Conservation (phyloP, 2,888 invertebrate genomes). For the Shargacucullia verbasci region DNA sequence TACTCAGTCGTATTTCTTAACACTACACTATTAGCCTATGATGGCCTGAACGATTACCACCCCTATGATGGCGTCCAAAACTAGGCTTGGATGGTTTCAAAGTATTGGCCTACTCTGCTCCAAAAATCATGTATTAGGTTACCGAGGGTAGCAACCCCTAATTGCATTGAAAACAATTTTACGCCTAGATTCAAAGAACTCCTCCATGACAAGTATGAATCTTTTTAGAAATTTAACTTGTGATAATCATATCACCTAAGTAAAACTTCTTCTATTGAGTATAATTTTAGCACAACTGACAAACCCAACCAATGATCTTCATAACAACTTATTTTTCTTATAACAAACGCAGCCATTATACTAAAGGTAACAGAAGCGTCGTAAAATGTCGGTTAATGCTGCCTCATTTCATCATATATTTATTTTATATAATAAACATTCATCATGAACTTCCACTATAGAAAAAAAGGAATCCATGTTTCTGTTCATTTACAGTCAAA, state of each 20-base stretch:
- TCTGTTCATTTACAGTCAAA: too few relatives aligned
- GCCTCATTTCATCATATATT: too few relatives aligned
- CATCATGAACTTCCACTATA: too few relatives aligned
- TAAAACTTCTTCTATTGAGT: background rate
- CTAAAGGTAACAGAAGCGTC: conserved; percentile 18
- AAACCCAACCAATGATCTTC: conserved; percentile 8
- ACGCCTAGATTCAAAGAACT: too few relatives aligned
- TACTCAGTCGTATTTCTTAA: conserved; percentile 1
- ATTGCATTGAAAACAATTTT: too few relatives aligned
- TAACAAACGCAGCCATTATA: conserved; percentile 14
- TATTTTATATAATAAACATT: conserved; percentile 27
- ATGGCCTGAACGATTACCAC: background rate
- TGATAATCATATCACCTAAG: conserved; percentile 1
- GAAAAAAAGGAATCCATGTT: too few relatives aligned
- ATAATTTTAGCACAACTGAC: background rate
- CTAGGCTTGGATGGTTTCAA: too few relatives aligned
- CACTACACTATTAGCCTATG: background rate
- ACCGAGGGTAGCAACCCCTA: too few relatives aligned
- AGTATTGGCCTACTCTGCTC: background rate
- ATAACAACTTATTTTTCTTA: conserved; percentile 10
- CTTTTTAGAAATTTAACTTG: too few relatives aligned
- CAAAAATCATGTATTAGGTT: too few relatives aligned
- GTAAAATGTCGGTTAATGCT: conserved; percentile 37
- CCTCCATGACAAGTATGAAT: too few relatives aligned
- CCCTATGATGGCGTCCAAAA: background rate